These are phyloP conservation scores for Crioceris asparagi DNA, from an alignment of 2,888 invertebrate species.

Conservation along the genomic window DNA sequence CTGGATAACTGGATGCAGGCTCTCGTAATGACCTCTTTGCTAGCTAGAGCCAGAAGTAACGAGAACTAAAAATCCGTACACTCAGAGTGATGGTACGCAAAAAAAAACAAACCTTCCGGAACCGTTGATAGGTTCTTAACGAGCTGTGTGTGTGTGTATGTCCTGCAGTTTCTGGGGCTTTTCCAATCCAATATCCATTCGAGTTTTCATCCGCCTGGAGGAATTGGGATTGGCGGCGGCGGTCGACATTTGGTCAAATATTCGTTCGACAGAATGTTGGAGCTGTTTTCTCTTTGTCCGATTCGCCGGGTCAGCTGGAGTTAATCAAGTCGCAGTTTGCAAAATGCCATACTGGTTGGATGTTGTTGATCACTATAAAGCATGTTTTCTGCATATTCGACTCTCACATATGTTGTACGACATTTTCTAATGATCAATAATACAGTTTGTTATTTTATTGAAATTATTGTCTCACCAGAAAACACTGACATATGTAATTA, in stretches of 20 bases:
- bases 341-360: conserved; percentile 28
- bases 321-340: conserved; percentile 28
- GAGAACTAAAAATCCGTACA: too few species aligned
- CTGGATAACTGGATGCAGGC: too few species aligned
- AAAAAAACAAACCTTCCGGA: conserved; percentile 21
- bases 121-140: conserved; percentile 24
- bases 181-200: conserved; percentile 30
- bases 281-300: conserved; percentile 24
- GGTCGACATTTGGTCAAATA: conserved; percentile 28
- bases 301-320: conserved; percentile 31
- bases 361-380: conserved; percentile 25
- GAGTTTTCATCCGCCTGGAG: conserved; percentile 27
- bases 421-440: too few species aligned
- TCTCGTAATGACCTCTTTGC: too few species aligned
- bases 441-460: too few species aligned
- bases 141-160: conserved; percentile 17
- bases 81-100: not conserved
- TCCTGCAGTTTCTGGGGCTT: conserved; percentile 22
- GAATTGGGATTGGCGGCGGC: conserved; percentile 32
- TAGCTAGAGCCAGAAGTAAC: too few species aligned
- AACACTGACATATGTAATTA: too few species aligned
- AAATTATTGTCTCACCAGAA: too few species aligned
- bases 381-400: too few species aligned
- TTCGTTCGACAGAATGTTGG: conserved; percentile 18
- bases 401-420: too few species aligned